Conservation (phyloP, 2,888 invertebrate genomes). For the Mesorhabditis sp. region DNA sequence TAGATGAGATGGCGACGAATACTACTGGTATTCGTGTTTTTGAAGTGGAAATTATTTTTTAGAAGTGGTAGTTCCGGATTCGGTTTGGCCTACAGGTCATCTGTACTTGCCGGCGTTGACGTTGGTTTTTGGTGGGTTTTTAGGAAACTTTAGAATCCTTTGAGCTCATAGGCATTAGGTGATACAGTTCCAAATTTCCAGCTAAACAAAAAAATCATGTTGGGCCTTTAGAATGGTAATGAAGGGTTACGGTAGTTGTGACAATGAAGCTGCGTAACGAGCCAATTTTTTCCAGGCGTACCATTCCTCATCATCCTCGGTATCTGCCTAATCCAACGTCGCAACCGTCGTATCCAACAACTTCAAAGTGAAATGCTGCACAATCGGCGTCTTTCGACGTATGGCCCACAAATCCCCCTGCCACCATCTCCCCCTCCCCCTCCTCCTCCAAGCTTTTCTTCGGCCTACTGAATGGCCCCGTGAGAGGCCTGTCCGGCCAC, state of each 20-base stretch:
- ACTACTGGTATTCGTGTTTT: too few species aligned
- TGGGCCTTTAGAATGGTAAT: too few species aligned
- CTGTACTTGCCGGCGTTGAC: constrained; percentile 67
- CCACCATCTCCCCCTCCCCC: constrained; percentile 5
- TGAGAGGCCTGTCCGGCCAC: too few species aligned
- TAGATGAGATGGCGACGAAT: too few species aligned
- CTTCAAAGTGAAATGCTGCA: constrained; percentile 12
- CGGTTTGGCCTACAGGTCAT: background rate
- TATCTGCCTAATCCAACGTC: constrained; percentile 68
- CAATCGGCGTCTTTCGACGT: constrained; percentile 15
- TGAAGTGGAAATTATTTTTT: background rate
- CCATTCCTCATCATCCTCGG: constrained; percentile 79
- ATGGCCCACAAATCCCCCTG: background rate
- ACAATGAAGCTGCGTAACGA: too few species aligned
- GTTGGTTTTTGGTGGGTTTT: constrained; percentile 69
- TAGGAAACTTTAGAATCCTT: background rate
- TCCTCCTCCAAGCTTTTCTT: constrained; percentile 2
- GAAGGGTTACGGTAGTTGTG: too few species aligned
- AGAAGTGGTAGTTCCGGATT: background rate
- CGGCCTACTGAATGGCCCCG: background rate
- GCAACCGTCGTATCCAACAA: constrained; percentile 17
- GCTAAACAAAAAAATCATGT: too few species aligned
- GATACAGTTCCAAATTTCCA: too few species aligned
- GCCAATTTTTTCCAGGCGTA: too few species aligned
- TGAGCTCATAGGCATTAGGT: too few species aligned